Conservation (phyloP, 2,113 vertebrate species). For the Xenus cinereus region DNA sequence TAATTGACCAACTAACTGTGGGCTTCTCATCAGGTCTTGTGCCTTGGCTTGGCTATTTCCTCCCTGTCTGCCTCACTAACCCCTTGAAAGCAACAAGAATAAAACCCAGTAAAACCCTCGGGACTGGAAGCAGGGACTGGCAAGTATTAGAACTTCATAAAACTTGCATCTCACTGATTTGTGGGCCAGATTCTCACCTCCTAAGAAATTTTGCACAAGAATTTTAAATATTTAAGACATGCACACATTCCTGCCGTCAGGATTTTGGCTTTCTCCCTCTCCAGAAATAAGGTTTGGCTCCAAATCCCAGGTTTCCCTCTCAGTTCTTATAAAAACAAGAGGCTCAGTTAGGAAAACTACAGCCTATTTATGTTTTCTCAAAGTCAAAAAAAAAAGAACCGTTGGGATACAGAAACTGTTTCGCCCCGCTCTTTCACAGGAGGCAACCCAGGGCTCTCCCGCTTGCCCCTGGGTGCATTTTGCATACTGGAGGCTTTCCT, state of each 20-base stretch:
- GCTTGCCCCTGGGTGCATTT: background rate
- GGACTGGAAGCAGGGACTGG: background rate
- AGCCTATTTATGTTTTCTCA: background rate
- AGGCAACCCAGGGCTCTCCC: background rate
- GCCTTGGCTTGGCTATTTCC: background rate
- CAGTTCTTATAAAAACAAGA: background rate
- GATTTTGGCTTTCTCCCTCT: background rate
- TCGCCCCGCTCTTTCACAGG: background rate
- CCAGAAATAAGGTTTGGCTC: background rate
- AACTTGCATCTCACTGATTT: background rate
- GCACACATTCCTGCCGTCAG: background rate
- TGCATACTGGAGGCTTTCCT: constrained; percentile 52
- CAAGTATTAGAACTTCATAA: background rate
- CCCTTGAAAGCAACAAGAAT: background rate
- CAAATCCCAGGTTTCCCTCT: background rate
- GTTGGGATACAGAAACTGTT: background rate
- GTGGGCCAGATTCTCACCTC: background rate
- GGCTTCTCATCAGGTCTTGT: background rate
- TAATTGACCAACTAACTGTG: background rate
- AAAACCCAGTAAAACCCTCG: background rate
- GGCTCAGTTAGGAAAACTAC: background rate
- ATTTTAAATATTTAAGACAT: constrained; percentile 20
- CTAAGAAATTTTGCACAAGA: background rate
- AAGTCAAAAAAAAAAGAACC: background rate
- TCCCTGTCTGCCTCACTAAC: background rate